A percentile compares a stretch with the other conserved stretches of the same genome.
Conservation (phyloP, 2,797 vertebrate genomes). For the Sciurus carolinensis region DNA sequence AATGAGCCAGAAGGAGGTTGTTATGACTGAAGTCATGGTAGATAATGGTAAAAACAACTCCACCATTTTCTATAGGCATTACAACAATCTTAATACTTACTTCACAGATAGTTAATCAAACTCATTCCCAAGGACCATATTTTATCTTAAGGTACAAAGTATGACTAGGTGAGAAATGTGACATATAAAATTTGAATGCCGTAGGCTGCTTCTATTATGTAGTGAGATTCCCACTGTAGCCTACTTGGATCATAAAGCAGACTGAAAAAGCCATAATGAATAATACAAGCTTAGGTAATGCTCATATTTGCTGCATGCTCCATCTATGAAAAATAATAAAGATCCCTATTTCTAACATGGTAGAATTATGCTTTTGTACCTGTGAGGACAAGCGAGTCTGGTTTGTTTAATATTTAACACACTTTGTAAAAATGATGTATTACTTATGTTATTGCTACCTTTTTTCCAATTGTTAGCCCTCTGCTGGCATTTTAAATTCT, state of each 20-base stretch:
- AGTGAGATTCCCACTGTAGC: background rate
- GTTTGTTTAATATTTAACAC: background rate
- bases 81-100: background rate
- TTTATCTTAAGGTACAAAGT: constrained; percentile 33
- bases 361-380: background rate
- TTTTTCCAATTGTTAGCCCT: background rate
- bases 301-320: background rate
- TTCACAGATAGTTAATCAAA: background rate
- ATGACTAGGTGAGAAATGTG: background rate
- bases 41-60: background rate
- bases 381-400: background rate
- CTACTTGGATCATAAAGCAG: background rate
- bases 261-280: background rate
- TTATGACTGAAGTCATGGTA: background rate
- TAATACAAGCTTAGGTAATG: background rate
- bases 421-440: background rate
- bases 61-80: background rate
- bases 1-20: background rate
- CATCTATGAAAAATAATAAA: background rate
- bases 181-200: background rate
- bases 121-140: background rate
- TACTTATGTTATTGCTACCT: background rate
- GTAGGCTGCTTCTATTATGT: background rate
- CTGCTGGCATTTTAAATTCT: background rate
- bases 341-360: background rate